A percentile compares a stretch with the other conserved stretches of the same genome.
phyloP scores from a whole-genome alignment of 2,113 vertebrate genomes.

The Peromyscus californicus region DNA sequence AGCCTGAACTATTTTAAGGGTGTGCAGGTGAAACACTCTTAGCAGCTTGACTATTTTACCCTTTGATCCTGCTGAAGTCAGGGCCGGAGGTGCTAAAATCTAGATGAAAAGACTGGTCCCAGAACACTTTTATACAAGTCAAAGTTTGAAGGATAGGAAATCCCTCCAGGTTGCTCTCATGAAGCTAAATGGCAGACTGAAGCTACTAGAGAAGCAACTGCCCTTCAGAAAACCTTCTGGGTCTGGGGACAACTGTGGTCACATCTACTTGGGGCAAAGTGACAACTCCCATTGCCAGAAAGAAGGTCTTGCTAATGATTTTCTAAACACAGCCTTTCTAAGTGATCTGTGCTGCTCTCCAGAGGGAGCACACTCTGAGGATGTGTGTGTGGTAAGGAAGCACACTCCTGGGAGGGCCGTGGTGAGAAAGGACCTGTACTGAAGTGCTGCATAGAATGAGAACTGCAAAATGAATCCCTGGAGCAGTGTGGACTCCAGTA shows the following conservation, averaged over 20 bases:
- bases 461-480: background rate
- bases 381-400: background rate
- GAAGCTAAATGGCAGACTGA: background rate
- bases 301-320: constrained; percentile 53
- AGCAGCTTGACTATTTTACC: constrained; percentile 61
- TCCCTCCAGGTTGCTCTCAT: constrained; percentile 40
- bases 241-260: background rate
- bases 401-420: background rate
- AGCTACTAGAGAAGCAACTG: background rate
- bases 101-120: constrained; percentile 61
- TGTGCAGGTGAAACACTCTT: constrained; percentile 49
- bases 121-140: constrained; percentile 52
- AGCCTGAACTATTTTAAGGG: constrained; percentile 57
- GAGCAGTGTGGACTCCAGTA: background rate
- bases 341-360: background rate
- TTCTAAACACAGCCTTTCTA: constrained; percentile 36
- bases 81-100: constrained; percentile 80
- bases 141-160: constrained; percentile 58
- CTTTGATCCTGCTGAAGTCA: background rate
- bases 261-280: background rate
- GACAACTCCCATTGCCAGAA: background rate
- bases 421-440: background rate
- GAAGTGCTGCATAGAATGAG: background rate
- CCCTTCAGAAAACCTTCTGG: constrained; percentile 32
- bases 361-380: background rate